Base-by-base conservation (phyloP, 2,888 invertebrate species). In the Cartodere bifasciata region DNA sequence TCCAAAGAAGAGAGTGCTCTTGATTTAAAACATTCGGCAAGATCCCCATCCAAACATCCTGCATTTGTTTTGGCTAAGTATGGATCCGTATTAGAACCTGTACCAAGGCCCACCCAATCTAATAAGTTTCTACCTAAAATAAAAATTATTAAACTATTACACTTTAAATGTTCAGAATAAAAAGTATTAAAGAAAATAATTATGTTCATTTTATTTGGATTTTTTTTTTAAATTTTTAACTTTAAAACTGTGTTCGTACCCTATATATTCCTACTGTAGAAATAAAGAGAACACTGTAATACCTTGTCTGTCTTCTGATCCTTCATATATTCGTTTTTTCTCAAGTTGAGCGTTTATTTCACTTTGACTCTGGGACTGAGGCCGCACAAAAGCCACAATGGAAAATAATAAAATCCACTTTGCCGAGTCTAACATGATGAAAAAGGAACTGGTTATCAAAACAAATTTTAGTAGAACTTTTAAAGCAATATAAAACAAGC, bases 1-100 rank as follows among this genome's bases (percentile, higher is more conserved):
- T 81, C 77, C 34, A 86, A 75, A 0, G 79, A 76, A 32, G 68
- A 65, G 28, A 86, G 55, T 0, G 85, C 84, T 41, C 79, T 75
- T 0, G 82, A 84, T 50, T 86, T 85, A 53, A 86, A 85, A 52
- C 85, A 86, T 51, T 85, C 84, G 1, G 83, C 78, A n/a, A 86
- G 60, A 53, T 86, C 84, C 3, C 85, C 85, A 37, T 68, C 72
- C 32, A 85, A 60, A 45, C 85, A 86, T 39, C 74, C 78, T 39
- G 75, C 66, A 32, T 84, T 84, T 1, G 77, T 67, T 49, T 70
- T 74, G 28, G 80, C 74, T 44, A 84, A 61, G 57, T 81, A 86
- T 1, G 84, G 83, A 58, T 85, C 84, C 28, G 75, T 73, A 46
- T 83, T 74, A 37, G 65, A 60, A 23, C 71, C 72, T 4, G 79